Percentiles rank a stretch among this genome's conserved stretches.
Evolutionary conservation across 1,140 invertebrate genomes (phyloP).

Genomic region (Hypothenemus hampei): DNA sequence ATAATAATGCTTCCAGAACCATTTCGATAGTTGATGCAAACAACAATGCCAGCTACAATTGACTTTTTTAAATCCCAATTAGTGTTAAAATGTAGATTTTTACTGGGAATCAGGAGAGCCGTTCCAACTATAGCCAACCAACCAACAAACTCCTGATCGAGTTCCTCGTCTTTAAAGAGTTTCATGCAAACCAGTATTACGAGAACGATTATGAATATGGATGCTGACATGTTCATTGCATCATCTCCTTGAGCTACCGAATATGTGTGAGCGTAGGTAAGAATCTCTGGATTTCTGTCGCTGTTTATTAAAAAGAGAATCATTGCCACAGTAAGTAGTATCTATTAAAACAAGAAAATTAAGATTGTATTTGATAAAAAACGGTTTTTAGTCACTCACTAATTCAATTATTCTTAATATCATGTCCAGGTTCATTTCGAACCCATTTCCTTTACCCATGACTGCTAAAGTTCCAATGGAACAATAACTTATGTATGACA

Average conservation of each 20-base stretch:
- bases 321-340: not conserved
- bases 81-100: not conserved
- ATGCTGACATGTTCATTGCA: not conserved
- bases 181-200: not conserved
- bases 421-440: not conserved
- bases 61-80: not conserved
- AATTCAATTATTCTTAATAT: not conserved
- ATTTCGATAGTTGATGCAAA: not conserved
- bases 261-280: too few species aligned
- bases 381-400: not conserved
- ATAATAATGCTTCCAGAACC: not conserved
- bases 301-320: not conserved
- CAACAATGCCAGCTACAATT: not conserved
- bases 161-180: not conserved
- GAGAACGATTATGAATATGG: not conserved
- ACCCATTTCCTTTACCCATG: not conserved
- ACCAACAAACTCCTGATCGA: not conserved
- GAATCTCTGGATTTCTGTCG: too few species aligned
- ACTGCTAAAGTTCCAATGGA: too few species aligned
- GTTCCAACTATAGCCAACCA: not conserved
- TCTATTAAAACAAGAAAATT: too few species aligned
- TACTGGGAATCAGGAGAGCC: not conserved
- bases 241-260: not conserved
- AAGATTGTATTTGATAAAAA: too few species aligned
- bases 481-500: too few species aligned